A percentile compares a stretch with the other conserved stretches of the same genome.
phyloP scores from a whole-genome alignment of 2,797 vertebrate species.

The Fratercula arctica region DNA sequence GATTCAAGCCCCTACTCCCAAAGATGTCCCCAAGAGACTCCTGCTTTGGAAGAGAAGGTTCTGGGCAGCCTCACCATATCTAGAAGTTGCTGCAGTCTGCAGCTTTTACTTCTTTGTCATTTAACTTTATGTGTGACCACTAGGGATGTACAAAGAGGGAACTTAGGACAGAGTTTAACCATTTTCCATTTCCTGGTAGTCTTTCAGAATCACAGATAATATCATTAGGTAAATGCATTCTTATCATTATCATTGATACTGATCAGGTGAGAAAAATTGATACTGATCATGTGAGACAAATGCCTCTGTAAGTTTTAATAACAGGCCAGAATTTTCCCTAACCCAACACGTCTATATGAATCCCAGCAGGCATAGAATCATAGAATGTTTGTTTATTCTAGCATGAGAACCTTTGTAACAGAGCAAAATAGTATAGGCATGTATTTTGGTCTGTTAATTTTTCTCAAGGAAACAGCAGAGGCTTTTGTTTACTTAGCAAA shows the following conservation, averaged over 20 bases:
- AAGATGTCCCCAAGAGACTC: background rate
- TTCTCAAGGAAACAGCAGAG: slow-evolving; percentile 53
- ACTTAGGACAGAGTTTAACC: background rate
- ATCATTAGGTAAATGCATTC: background rate
- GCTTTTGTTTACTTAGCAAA: slow-evolving; percentile 36
- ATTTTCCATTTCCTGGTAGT: background rate
- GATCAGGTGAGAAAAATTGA: background rate
- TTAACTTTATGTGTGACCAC: background rate
- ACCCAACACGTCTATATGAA: background rate
- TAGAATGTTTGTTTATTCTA: slow-evolving; percentile 14
- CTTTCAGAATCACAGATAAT: background rate
- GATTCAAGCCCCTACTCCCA: background rate
- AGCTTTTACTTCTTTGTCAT: background rate
- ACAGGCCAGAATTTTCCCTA: background rate
- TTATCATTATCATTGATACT: background rate
- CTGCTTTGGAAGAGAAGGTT: background rate
- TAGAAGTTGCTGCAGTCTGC: background rate
- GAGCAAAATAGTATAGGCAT: background rate
- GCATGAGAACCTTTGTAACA: slow-evolving; percentile 6
- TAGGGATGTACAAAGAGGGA: background rate
- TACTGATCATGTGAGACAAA: background rate
- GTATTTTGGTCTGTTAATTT: slow-evolving; percentile 48
- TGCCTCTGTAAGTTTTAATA: background rate
- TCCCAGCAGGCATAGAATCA: background rate
- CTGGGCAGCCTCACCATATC: background rate